Conservation (phyloP, 2,113 vertebrate genomes). For the Siphamia tubifer region DNA sequence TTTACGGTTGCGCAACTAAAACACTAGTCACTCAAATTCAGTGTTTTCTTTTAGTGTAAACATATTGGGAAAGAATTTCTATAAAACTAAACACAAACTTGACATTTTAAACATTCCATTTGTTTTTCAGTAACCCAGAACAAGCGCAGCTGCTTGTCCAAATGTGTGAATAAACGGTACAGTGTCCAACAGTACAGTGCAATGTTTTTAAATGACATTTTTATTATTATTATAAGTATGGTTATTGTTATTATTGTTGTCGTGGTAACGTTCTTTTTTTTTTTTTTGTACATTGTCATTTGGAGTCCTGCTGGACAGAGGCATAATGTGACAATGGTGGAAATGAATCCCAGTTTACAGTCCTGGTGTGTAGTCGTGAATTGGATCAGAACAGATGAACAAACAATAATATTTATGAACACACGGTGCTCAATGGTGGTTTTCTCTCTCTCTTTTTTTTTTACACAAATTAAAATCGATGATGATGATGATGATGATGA, state of each 20-base stretch:
- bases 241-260: slow-evolving; percentile 83
- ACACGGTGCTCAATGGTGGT: slow-evolving; percentile 64
- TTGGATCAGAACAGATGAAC: slow-evolving; percentile 39
- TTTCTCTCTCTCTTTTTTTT: slow-evolving; percentile 49
- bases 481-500: not conserved
- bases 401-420: slow-evolving; percentile 65
- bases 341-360: slow-evolving; percentile 61
- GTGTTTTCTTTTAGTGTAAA: slow-evolving; percentile 38
- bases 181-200: slow-evolving; percentile 67
- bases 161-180: slow-evolving; percentile 51
- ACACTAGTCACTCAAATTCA: not conserved
- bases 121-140: not conserved
- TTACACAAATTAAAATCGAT: slow-evolving; percentile 47
- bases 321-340: slow-evolving; percentile 73
- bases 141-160: slow-evolving; percentile 45
- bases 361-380: slow-evolving; percentile 37
- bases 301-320: slow-evolving; percentile 85
- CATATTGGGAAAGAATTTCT: slow-evolving; percentile 37
- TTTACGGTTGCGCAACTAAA: not conserved
- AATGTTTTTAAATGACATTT: slow-evolving; percentile 64
- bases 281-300: slow-evolving; percentile 71
- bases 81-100: not conserved
- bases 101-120: slow-evolving; percentile 40
- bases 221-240: slow-evolving; percentile 78
- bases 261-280: slow-evolving; percentile 40